Conservation (phyloP, 2,888 invertebrate genomes). For the Hemistola chrysoprasaria region DNA sequence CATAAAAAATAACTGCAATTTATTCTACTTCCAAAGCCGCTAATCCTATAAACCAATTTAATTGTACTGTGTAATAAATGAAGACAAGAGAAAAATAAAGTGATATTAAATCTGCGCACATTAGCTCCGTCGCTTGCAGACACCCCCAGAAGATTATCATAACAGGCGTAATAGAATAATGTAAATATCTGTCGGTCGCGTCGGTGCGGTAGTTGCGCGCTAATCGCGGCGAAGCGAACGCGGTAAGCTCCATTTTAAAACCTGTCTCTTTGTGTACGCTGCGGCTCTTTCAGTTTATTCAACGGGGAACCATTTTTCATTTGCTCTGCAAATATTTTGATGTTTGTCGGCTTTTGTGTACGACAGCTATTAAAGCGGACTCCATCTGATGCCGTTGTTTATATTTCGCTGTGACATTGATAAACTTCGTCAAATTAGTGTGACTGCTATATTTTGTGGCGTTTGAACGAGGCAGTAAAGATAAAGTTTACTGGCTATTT, state of each 20-base stretch:
- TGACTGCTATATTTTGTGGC: constrained; percentile 22
- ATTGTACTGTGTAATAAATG: constrained; percentile 37
- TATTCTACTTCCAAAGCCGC: constrained; percentile 22
- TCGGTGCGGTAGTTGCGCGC: constrained; percentile 61
- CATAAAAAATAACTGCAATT: constrained; percentile 24
- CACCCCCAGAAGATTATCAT: constrained; percentile 70
- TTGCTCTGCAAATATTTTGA: constrained; percentile 75
- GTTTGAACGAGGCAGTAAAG: constrained; percentile 14
- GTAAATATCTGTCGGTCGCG: constrained; percentile 63
- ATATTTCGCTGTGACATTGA: constrained; percentile 31
- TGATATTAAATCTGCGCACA: constrained; percentile 58
- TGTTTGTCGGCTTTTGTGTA: constrained; percentile 57
- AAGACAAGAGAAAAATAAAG: constrained; percentile 48
- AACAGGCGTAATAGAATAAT: constrained; percentile 74
- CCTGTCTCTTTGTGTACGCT: constrained; percentile 55
- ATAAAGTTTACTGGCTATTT: constrained; percentile 8
- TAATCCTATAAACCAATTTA: constrained; percentile 33
- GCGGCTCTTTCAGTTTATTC: constrained; percentile 54
- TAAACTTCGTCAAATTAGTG: constrained; percentile 41
- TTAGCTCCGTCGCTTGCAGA: constrained; percentile 48
- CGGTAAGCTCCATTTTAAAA: constrained; percentile 67
- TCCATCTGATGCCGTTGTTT: constrained; percentile 48
- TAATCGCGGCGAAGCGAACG: constrained; percentile 63
- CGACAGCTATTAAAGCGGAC: constrained; percentile 44
- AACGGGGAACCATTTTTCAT: constrained; percentile 67